Evolutionary conservation across 2,113 vertebrate genomes (phyloP).

Genomic region (Puntigrus tetrazona): DNA sequence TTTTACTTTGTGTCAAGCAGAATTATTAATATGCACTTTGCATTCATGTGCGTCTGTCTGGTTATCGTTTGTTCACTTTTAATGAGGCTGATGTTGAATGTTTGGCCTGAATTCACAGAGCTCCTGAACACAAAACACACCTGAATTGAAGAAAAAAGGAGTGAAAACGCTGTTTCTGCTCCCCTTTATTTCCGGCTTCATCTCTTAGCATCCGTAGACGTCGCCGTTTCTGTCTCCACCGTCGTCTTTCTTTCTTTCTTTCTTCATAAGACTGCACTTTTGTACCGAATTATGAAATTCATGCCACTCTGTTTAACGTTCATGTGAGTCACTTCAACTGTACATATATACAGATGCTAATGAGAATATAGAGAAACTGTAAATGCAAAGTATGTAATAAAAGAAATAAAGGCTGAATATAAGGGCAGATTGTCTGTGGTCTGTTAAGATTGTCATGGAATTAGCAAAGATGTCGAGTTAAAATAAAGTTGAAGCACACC

Average conservation of each 20-base stretch:
- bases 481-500: slow-evolving; percentile 15
- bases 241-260: not conserved
- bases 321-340: slow-evolving; percentile 26
- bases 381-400: slow-evolving; percentile 51
- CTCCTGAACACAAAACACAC: no score
- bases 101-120: not conserved
- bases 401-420: slow-evolving; percentile 47
- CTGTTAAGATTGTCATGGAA: not conserved
- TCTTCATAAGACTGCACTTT: slow-evolving; percentile 16
- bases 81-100: not conserved
- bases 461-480: not conserved
- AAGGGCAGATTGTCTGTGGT: not conserved
- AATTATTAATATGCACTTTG: not conserved
- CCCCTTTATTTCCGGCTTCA: not conserved
- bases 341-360: slow-evolving; percentile 39
- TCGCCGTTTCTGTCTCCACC: not conserved
- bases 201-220: not conserved
- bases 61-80: not conserved
- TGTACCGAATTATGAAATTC: not conserved
- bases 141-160: no score
- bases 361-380: slow-evolving; percentile 44
- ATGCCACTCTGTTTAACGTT: slow-evolving; percentile 22
- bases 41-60: not conserved
- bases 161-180: not conserved
- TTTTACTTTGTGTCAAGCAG: not conserved